Conservation (phyloP, 2,888 invertebrate genomes). For the Latrodectus elegans region DNA sequence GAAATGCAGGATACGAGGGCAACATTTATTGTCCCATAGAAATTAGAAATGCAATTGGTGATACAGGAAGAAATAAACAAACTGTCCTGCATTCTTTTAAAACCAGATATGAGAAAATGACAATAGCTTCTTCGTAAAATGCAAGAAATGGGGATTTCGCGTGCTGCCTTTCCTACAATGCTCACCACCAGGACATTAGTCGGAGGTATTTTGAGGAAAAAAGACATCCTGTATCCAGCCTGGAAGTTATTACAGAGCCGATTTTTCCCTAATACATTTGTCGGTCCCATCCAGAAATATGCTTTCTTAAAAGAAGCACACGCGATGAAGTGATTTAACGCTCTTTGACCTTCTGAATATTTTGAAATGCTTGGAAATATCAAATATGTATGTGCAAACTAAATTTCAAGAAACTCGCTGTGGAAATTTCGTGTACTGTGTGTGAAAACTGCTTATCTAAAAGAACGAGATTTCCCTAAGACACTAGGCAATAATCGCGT, state of each 20-base stretch:
- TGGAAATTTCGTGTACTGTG: background rate
- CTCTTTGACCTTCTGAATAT: constrained; percentile 5
- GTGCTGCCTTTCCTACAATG: background rate
- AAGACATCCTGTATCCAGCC: background rate
- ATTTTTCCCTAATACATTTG: background rate
- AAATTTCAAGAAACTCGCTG: background rate
- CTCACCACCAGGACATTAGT: background rate
- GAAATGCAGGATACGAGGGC: no score
- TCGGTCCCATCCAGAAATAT: background rate
- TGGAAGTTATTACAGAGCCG: background rate
- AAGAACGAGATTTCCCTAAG: no score
- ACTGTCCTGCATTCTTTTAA: background rate
- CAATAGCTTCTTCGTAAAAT: background rate
- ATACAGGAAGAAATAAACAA: background rate
- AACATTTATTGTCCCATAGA: background rate
- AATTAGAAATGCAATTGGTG: background rate
- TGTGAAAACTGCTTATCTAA: no score
- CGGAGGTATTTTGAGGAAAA: background rate
- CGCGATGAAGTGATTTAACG: constrained; percentile 18
- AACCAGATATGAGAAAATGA: no score
- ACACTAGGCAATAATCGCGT: no score
- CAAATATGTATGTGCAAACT: background rate
- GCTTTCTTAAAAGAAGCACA: background rate
- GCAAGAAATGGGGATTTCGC: background rate
- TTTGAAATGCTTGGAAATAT: background rate